These are phyloP conservation scores for Physeter macrocephalus DNA, from an alignment of 2,113 vertebrate species.

Conservation along the genomic window DNA sequence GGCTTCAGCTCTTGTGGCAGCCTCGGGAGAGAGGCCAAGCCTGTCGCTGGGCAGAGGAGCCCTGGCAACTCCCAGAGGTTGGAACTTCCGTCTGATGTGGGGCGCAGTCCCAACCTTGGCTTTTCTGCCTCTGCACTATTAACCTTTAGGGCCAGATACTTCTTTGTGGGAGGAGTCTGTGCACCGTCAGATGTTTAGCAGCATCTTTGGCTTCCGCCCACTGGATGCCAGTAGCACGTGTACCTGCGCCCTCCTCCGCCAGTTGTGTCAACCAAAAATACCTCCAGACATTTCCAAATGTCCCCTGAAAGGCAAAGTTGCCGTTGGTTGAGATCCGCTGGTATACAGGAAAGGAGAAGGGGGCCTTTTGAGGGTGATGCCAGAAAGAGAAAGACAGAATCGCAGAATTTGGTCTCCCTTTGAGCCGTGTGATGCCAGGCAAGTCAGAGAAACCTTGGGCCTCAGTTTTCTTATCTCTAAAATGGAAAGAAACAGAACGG, in stretches of 20 bases:
- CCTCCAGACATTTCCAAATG: neutral
- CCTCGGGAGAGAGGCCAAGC: neutral
- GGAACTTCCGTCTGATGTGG: neutral
- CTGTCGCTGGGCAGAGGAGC: neutral
- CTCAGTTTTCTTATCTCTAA: slow-evolving; percentile 14
- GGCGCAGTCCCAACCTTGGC: neutral
- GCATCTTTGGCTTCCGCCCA: too few relatives aligned
- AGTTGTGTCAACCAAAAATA: neutral
- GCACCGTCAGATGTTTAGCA: neutral
- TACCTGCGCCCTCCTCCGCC: accelerated
- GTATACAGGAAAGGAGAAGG: neutral
- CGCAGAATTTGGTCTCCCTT: neutral
- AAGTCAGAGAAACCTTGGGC: neutral
- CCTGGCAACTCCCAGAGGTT: neutral
- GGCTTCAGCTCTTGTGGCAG: neutral
- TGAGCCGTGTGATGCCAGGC: neutral
- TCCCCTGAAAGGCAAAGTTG: neutral
- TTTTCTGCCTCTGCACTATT: accelerated
- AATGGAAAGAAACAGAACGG: neutral
- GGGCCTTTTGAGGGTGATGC: neutral
- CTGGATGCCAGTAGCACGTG: neutral
- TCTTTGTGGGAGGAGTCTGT: accelerated
- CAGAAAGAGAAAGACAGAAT: neutral
- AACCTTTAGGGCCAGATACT: too few relatives aligned
- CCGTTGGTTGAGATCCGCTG: neutral